Conservation (phyloP, 2,797 vertebrate species). For the Uromys caudimaculatus region DNA sequence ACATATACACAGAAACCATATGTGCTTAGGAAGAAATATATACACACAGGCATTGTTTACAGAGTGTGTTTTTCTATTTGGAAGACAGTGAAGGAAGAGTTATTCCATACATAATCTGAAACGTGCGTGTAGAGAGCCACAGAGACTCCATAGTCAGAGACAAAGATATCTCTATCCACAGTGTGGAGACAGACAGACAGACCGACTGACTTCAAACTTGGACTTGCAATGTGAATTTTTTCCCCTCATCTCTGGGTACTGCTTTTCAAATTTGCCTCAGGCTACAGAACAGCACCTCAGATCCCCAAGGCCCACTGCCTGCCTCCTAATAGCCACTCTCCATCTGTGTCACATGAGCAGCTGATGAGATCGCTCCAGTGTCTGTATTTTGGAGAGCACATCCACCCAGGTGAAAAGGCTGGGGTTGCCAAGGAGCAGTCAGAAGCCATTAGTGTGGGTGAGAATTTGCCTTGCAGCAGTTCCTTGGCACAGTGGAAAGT, state of each 20-base stretch:
- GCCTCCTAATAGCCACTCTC: constrained; percentile 99
- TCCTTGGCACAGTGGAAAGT: constrained; percentile 95
- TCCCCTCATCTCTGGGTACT: constrained; percentile 92
- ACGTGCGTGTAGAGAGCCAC: constrained; percentile 76
- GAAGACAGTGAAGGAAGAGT: constrained; percentile 78
- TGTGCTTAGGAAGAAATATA: constrained; percentile 76
- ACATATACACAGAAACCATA: constrained; percentile 83
- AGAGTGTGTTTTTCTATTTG: constrained; percentile 74
- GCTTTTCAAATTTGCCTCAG: constrained; percentile 97
- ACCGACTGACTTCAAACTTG: constrained; percentile 90
- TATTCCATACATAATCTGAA: constrained; percentile 80
- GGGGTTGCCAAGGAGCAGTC: constrained; percentile 99
- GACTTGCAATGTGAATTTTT: constrained; percentile 86
- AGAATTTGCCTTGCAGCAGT: constrained; percentile 99
- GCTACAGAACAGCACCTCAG: constrained; percentile 99
- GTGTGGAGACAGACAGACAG: constrained; percentile 87
- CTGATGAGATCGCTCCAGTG: constrained; percentile 98
- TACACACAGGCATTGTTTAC: constrained; percentile 83
- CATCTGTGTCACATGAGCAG: constrained; percentile 99
- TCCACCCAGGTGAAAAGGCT: constrained; percentile 99
- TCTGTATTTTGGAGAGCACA: constrained; percentile 95
- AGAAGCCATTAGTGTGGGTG: constrained; percentile 99
- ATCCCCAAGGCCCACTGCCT: constrained; percentile 98
- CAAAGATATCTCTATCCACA: constrained; percentile 88
- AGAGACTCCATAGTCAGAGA: constrained; percentile 82